phyloP scores from a whole-genome alignment of 2,797 vertebrate species.

The Epinephelus coioides region DNA sequence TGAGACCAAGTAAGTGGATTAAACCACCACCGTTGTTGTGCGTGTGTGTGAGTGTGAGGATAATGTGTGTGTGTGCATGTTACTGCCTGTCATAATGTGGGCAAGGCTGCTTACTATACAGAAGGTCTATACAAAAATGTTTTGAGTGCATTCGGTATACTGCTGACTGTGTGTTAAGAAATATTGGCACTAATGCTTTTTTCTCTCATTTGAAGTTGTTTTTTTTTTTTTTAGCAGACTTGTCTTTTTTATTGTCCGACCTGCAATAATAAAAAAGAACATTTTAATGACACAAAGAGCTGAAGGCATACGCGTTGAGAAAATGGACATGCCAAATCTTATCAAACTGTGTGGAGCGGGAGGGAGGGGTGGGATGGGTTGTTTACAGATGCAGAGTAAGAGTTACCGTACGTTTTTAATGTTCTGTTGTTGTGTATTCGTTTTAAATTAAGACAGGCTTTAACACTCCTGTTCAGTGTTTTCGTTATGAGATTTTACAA shows the following conservation, averaged over 20 bases:
- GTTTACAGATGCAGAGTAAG: slow-evolving; percentile 87
- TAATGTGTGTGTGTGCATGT: slow-evolving; percentile 81
- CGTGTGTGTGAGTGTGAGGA: slow-evolving; percentile 68
- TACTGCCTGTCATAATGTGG: slow-evolving; percentile 85
- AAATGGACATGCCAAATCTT: slow-evolving; percentile 89
- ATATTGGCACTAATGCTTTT: slow-evolving; percentile 88
- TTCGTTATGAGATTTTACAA: slow-evolving; percentile 90
- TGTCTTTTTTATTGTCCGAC: slow-evolving; percentile 88
- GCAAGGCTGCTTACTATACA: slow-evolving; percentile 86
- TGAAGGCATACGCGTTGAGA: slow-evolving; percentile 84
- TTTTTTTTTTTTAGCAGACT: slow-evolving; percentile 81
- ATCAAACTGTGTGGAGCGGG: slow-evolving; percentile 85
- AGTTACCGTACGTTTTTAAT: slow-evolving; percentile 87
- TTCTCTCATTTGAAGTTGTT: slow-evolving; percentile 81
- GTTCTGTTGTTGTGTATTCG: slow-evolving; percentile 87
- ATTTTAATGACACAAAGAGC: slow-evolving; percentile 86
- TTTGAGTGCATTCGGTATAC: slow-evolving; percentile 85
- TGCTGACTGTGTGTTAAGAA: slow-evolving; percentile 87
- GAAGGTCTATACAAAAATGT: slow-evolving; percentile 85
- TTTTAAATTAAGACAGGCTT: slow-evolving; percentile 90
- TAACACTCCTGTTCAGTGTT: slow-evolving; percentile 91
- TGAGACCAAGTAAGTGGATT: slow-evolving; percentile 86
- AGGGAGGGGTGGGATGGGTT: slow-evolving; percentile 78
- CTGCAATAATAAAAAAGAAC: slow-evolving; percentile 88
- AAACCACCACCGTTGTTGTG: slow-evolving; percentile 82